Conservation (phyloP, 2,797 vertebrate genomes). For the Syndactyla subalaris region DNA sequence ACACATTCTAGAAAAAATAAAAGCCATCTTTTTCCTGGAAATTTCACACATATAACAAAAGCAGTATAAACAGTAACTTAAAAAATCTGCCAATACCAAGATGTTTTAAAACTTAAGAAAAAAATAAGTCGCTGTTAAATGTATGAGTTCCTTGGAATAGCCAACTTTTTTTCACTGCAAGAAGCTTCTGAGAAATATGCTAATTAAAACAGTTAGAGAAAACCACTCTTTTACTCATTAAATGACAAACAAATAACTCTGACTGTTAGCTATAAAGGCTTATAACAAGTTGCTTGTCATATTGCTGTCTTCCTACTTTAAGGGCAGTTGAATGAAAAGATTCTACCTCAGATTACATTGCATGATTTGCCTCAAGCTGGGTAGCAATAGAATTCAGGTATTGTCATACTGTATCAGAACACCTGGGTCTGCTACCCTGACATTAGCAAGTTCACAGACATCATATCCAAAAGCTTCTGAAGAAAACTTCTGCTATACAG, state of each 20-base stretch:
- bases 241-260: background rate
- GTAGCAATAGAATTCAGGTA: background rate
- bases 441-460: background rate
- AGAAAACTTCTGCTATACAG: background rate
- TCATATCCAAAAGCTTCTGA: background rate
- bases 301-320: background rate
- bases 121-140: background rate
- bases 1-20: background rate
- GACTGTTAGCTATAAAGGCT: background rate
- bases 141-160: background rate
- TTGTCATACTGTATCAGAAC: background rate
- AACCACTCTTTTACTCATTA: background rate
- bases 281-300: slow-evolving; percentile 3
- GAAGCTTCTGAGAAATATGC: background rate
- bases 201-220: background rate
- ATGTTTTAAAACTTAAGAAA: background rate
- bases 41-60: background rate
- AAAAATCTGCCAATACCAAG: background rate
- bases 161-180: background rate
- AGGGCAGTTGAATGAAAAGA: background rate
- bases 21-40: accelerated
- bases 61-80: background rate
- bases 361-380: background rate
- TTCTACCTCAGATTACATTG: background rate
- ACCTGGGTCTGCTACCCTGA: background rate